A percentile compares a stretch with the other conserved stretches of the same genome.
Conservation (phyloP, 2,888 invertebrate species). For the Apantesis nais region DNA sequence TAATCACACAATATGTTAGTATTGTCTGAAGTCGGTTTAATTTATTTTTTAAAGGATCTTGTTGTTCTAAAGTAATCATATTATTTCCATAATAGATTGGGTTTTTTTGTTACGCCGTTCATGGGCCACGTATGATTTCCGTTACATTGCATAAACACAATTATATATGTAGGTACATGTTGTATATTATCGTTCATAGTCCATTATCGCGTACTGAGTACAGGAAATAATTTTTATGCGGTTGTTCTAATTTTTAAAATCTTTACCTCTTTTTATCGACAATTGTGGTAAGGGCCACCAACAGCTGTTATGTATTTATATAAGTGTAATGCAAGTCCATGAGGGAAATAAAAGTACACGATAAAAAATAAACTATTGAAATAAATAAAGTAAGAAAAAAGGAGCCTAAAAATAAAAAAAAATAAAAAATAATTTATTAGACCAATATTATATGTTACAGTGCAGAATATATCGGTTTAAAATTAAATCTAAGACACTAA, state of each 20-base stretch:
- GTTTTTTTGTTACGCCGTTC: background rate
- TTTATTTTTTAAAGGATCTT: too few species aligned
- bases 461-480: too few species aligned
- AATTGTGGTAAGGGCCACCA: background rate
- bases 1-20: too few species aligned
- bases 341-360: too few species aligned
- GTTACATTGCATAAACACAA: background rate
- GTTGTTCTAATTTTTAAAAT: background rate
- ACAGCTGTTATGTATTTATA: background rate
- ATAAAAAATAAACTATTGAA: too few species aligned
- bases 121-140: background rate
- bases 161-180: background rate
- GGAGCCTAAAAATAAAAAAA: too few species aligned
- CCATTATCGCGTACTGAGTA: background rate
- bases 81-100: background rate
- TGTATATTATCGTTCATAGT: slow-evolving; percentile 6
- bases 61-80: background rate
- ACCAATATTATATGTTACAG: too few species aligned
- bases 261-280: background rate
- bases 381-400: too few species aligned
- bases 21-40: too few species aligned
- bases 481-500: too few species aligned
- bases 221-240: slow-evolving; percentile 1
- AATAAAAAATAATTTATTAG: too few species aligned
- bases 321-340: background rate